Base-by-base conservation (phyloP, 2,888 invertebrate genomes). In the Pyrrhia umbra region DNA sequence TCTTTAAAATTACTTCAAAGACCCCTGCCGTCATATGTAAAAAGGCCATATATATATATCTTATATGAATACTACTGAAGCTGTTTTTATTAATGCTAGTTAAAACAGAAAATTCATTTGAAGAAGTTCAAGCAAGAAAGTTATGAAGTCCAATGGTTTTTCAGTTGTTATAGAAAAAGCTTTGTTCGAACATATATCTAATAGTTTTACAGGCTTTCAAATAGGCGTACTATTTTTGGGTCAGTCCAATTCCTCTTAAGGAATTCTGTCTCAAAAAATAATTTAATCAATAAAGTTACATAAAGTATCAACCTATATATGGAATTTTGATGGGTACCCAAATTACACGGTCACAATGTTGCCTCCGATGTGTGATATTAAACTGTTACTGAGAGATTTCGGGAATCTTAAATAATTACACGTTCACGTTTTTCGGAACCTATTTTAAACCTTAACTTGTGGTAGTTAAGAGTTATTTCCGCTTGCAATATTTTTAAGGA, bases 361-460 rank as follows among this genome's bases (percentile, higher is more conserved):
- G 39, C 69, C 6, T 45, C 42, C 51, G 57, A 62, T 59, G 76
- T 78, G 73, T 67, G 60, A 70, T 67, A 70, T 78, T 70, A 72
- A 68, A 79, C 63, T 65, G 59, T 62, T 70, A 37, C 69, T 59
- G 61, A 78, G 78, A 64, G 68, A 63, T 79, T 80, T 67, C 66
- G 52, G 73, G 79, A 81, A 81, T 68, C 40, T 66, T 37, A 43
- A 46, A 68, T 77, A 77, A 77, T 67, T 71, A 49, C 40, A 30
- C 16, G 20, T 43, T 20, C 0, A 49, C 5, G 0, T 2, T 1
- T 10, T 34, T 0, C 6, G 1, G 0, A 39, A 42, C 8, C 2
- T 6, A 65, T 21, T 68, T 56, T 47, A 15, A 30, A 49, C 62
- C n/a, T 21, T 67, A 49, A 13, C 0, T 0, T 0, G 0, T 18